A percentile compares a stretch with the other conserved stretches of the same genome.
These are phyloP conservation scores for Crambe crambe DNA, from an alignment of 37 sponge, comb jelly and placozoan species.

Conservation along the genomic window DNA sequence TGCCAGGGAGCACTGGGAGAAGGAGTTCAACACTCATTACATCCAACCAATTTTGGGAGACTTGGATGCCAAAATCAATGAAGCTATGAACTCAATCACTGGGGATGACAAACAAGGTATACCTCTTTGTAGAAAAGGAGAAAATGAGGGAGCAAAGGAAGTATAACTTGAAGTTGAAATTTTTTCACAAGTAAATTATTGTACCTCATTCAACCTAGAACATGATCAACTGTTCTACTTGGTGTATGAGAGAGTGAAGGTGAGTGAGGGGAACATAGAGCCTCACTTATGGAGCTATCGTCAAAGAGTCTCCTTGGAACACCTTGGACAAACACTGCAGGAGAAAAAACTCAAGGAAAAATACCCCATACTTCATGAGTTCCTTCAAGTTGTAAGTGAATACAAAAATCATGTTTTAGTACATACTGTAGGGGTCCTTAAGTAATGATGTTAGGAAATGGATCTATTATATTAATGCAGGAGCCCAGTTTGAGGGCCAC, in stretches of 20 bases:
- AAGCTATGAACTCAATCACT: constrained; percentile 34
- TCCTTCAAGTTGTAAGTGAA: constrained; percentile 49
- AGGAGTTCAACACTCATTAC: constrained; percentile 23
- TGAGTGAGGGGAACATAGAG: constrained; percentile 2
- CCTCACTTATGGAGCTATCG: constrained; percentile 71
- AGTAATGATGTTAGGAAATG: too few relatives aligned
- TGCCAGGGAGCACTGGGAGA: constrained; percentile 54
- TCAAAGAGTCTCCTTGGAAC: constrained; percentile 55
- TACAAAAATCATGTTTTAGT: background rate
- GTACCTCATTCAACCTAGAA: too few relatives aligned
- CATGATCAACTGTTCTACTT: constrained; percentile 62
- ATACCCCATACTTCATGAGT: constrained; percentile 54
- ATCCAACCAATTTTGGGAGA: constrained; percentile 52
- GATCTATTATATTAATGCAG: too few relatives aligned
- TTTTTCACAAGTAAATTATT: too few relatives aligned
- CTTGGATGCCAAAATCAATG: constrained; percentile 2
- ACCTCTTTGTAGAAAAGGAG: background rate
- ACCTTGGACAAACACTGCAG: constrained; percentile 41
- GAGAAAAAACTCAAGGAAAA: constrained; percentile 10
- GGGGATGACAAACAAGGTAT: constrained; percentile 67
- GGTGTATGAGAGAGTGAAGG: constrained; percentile 54
- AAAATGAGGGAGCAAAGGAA: too few relatives aligned
- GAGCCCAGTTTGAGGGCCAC: constrained; percentile 57
- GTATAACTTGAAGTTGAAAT: too few relatives aligned
- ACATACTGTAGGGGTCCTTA: background rate